phyloP scores from a whole-genome alignment of 1,140 invertebrate genomes.

The Latrodectus geometricus region DNA sequence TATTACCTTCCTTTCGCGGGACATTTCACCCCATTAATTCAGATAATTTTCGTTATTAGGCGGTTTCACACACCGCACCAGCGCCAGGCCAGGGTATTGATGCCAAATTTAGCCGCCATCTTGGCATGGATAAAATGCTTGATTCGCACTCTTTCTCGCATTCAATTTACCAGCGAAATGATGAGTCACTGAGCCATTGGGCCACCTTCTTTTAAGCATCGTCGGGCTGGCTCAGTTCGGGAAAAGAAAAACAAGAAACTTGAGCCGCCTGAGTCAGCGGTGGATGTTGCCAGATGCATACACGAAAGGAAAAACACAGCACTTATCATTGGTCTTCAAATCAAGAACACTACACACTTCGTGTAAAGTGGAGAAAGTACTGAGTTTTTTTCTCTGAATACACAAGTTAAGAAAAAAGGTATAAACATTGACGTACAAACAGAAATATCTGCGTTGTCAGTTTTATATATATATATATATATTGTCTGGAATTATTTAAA shows the following conservation, averaged over 20 bases:
- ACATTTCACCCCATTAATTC: too few relatives aligned
- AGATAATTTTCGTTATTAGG: neutral
- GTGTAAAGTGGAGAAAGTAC: too few relatives aligned
- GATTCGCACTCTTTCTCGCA: constrained; percentile 21
- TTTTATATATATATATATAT: too few relatives aligned
- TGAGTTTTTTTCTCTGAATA: too few relatives aligned
- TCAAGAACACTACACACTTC: neutral
- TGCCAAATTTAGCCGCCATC: constrained; percentile 8
- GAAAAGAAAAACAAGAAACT: constrained; percentile 20
- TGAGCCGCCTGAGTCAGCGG: constrained; percentile 1
- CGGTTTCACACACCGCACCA: neutral
- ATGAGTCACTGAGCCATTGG: constrained; percentile 38
- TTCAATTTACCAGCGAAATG: constrained; percentile 4
- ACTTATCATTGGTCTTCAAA: neutral
- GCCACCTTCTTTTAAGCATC: constrained; percentile 17
- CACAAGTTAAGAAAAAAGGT: too few relatives aligned
- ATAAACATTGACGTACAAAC: too few relatives aligned
- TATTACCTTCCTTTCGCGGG: too few relatives aligned
- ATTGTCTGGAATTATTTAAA: too few relatives aligned
- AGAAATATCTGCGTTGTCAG: too few relatives aligned
- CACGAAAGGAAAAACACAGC: neutral
- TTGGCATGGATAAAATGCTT: constrained; percentile 38
- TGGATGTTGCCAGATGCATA: neutral
- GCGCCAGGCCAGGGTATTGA: constrained; percentile 9
- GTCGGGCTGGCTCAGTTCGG: neutral